Percentiles rank a stretch among this genome's conserved stretches.
phyloP scores from a whole-genome alignment of 2,113 vertebrate species.

The Lophius piscatorius region DNA sequence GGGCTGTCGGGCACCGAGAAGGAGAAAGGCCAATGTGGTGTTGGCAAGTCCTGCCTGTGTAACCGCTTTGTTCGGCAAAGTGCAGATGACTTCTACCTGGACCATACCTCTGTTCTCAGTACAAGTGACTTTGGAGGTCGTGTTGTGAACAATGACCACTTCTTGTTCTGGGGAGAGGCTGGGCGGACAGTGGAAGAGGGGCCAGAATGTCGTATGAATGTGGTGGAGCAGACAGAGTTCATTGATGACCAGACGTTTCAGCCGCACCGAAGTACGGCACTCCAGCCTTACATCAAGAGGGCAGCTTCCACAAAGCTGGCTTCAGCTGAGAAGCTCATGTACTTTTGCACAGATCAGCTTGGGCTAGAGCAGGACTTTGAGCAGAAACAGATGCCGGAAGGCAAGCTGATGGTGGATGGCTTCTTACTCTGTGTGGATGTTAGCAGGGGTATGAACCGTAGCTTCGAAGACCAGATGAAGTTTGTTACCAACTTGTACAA shows the following conservation, averaged over 20 bases:
- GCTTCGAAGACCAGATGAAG: slow-evolving; percentile 97
- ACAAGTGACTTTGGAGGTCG: slow-evolving; percentile 97
- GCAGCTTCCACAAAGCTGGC: slow-evolving; percentile 94
- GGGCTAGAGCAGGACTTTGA: slow-evolving; percentile 99
- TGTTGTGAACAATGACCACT: slow-evolving; percentile 98
- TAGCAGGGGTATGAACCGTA: slow-evolving; percentile 96
- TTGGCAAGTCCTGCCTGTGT: slow-evolving; percentile 97
- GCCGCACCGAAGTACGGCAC: slow-evolving; percentile 93
- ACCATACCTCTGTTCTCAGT: slow-evolving; percentile 97
- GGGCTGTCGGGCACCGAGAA: slow-evolving; percentile 97
- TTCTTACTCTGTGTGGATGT: slow-evolving; percentile 94
- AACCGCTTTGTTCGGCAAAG: slow-evolving; percentile 95
- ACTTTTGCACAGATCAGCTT: slow-evolving; percentile 98
- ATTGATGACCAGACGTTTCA: slow-evolving; percentile 99
- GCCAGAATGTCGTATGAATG: slow-evolving; percentile 87
- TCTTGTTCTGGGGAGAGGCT: slow-evolving; percentile 98
- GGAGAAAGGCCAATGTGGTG: slow-evolving; percentile 95
- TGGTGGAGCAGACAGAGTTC: slow-evolving; percentile 99
- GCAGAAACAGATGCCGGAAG: slow-evolving; percentile 99
- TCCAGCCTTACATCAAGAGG: slow-evolving; percentile 96
- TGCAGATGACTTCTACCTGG: slow-evolving; percentile 93
- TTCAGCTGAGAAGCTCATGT: slow-evolving; percentile 98
- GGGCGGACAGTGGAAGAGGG: slow-evolving; percentile 88
- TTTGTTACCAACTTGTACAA: slow-evolving; percentile 94
- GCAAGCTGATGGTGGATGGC: slow-evolving; percentile 92